Evolutionary conservation across 1,140 invertebrate species (phyloP).

Genomic region (Brachystomella parvula): DNA sequence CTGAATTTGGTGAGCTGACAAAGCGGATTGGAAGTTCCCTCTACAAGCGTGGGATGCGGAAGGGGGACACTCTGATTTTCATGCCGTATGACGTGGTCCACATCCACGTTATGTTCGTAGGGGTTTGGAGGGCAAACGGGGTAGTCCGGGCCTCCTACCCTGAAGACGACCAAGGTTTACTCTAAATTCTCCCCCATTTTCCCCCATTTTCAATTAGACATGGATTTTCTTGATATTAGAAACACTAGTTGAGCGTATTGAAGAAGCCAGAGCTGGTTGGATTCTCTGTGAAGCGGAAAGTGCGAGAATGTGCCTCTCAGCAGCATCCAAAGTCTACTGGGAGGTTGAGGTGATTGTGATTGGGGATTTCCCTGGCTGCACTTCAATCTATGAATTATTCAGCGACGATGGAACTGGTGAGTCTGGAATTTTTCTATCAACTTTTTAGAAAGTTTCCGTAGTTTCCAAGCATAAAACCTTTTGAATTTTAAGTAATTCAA

Average conservation of each 20-base stretch:
- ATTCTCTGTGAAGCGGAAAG: constrained; percentile 27
- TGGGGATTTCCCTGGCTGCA: constrained; percentile 18
- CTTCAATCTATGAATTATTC: constrained; percentile 24
- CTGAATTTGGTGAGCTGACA: constrained; percentile 26
- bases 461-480: too few relatives aligned
- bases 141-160: constrained; percentile 29
- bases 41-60: constrained; percentile 30
- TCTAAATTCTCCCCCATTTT: neutral
- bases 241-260: constrained; percentile 15
- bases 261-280: constrained; percentile 25
- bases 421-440: neutral
- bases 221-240: constrained; percentile 11
- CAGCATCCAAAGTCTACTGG: constrained; percentile 29
- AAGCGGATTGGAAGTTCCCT: constrained; percentile 24
- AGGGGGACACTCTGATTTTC: constrained; percentile 29
- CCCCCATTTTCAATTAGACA: neutral
- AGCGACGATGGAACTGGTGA: constrained; percentile 20
- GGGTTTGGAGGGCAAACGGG: constrained; percentile 35
- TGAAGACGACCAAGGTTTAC: constrained; percentile 28
- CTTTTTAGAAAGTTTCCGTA: too few relatives aligned
- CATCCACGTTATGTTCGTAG: constrained; percentile 21
- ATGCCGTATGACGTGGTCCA: constrained; percentile 21
- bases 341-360: constrained; percentile 29
- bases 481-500: too few relatives aligned
- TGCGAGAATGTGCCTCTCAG: constrained; percentile 19